Conservation (phyloP, 2,113 vertebrate genomes). For the Catagonus wagneri region DNA sequence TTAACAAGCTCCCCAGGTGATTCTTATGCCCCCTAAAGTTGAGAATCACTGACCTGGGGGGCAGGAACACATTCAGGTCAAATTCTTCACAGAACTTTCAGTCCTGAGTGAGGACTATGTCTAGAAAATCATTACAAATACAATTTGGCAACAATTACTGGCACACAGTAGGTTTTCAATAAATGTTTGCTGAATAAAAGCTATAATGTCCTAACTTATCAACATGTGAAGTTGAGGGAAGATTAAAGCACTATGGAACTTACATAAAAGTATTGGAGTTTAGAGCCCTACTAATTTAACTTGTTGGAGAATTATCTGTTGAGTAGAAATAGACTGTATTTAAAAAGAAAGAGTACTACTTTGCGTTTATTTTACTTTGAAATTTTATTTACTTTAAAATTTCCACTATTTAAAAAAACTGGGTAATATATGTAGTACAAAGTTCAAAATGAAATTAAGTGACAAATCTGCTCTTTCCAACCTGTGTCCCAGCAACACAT, state of each 20-base stretch:
- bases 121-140: conserved; percentile 84
- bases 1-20: conserved; percentile 71
- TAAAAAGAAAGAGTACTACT: not conserved
- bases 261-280: not conserved
- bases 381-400: conserved; percentile 33
- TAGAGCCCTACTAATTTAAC: not conserved
- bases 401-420: conserved; percentile 6
- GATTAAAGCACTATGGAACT: conserved; percentile 31
- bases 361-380: conserved; percentile 19
- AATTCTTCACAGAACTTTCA: conserved; percentile 82
- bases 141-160: conserved; percentile 79
- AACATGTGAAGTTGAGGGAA: conserved; percentile 58
- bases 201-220: conserved; percentile 49
- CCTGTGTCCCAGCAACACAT: not conserved
- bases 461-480: not conserved
- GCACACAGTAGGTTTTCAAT: conserved; percentile 65
- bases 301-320: conserved; percentile 22
- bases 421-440: not conserved
- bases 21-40: conserved; percentile 73
- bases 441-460: not conserved
- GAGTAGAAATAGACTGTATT: conserved; percentile 27
- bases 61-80: conserved; percentile 80
- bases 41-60: conserved; percentile 77
- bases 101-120: conserved; percentile 79
- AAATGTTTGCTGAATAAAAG: conserved; percentile 71